These are phyloP conservation scores for Zoanthus sociatus DNA, from an alignment of 92 coral and sea anemone species.

Conservation along the genomic window DNA sequence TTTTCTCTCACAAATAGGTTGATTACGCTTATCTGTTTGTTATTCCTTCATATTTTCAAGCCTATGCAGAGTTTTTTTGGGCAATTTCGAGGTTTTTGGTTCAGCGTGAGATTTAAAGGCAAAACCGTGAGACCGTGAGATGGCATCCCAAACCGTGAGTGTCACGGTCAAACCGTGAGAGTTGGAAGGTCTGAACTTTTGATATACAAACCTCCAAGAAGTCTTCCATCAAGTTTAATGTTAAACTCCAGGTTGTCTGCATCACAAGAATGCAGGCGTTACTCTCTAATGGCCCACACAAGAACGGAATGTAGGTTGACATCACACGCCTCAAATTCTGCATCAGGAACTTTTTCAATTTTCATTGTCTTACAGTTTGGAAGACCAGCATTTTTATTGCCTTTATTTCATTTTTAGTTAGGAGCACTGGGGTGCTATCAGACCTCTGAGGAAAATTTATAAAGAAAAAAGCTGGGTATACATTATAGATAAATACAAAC, in stretches of 20 bases:
- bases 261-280: constrained; percentile 34
- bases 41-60: constrained; percentile 35
- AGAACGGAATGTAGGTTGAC: neutral
- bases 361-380: constrained; percentile 6
- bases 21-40: constrained; percentile 1
- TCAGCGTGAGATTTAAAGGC: constrained; percentile 17
- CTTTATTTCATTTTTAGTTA: neutral
- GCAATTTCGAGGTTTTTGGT: constrained; percentile 49
- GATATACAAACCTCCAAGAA: constrained; percentile 17
- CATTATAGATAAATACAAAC: neutral
- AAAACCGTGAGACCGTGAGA: constrained; percentile 50
- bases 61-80: constrained; percentile 24
- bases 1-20: too few species aligned
- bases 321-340: constrained; percentile 37
- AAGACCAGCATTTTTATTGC: constrained; percentile 11
- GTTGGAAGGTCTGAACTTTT: constrained; percentile 8
- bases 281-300: constrained; percentile 40
- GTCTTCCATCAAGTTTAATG: constrained; percentile 38
- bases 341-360: constrained; percentile 13
- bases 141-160: constrained; percentile 10
- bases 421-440: neutral
- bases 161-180: constrained; percentile 41
- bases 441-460: constrained; percentile 1
- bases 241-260: constrained; percentile 29
- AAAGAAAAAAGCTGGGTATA: neutral